phyloP scores from a whole-genome alignment of 2,113 vertebrate genomes.

The Globicephala melas region DNA sequence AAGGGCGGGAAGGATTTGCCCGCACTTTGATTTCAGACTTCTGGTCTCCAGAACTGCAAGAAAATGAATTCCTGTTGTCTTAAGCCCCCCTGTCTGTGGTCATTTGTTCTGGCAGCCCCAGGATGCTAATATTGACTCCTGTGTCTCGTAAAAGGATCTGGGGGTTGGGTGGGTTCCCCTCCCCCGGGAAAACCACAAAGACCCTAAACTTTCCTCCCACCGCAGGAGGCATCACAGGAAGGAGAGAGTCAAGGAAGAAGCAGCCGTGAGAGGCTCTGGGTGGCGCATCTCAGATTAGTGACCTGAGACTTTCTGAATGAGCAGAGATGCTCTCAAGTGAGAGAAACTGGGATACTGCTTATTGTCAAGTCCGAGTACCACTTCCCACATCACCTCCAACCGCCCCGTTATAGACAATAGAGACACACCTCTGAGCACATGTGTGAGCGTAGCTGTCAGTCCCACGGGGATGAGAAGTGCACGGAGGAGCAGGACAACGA shows the following conservation, averaged over 20 bases:
- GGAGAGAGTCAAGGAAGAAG: neutral
- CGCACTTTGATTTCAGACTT: neutral
- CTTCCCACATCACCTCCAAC: neutral
- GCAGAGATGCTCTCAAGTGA: neutral
- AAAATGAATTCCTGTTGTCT: neutral
- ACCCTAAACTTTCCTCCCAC: fast-evolving
- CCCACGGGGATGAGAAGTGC: fast-evolving
- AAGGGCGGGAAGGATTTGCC: neutral
- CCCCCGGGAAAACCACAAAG: neutral
- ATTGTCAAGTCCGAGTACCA: neutral
- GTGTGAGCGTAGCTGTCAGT: fast-evolving
- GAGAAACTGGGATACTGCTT: neutral
- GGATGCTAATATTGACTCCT: neutral
- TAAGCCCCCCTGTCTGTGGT: neutral
- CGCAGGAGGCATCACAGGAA: neutral
- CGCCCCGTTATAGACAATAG: fast-evolving
- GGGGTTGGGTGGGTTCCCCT: neutral
- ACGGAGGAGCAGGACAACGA: neutral
- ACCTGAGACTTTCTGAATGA: neutral
- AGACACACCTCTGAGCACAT: fast-evolving
- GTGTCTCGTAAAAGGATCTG: neutral
- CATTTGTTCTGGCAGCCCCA: too few relatives aligned
- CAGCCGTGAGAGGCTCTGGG: neutral
- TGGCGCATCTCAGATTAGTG: fast-evolving
- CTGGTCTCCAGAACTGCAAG: neutral